Base-by-base conservation (phyloP, 2,888 invertebrate species). In the Acrobeloides nanus region DNA sequence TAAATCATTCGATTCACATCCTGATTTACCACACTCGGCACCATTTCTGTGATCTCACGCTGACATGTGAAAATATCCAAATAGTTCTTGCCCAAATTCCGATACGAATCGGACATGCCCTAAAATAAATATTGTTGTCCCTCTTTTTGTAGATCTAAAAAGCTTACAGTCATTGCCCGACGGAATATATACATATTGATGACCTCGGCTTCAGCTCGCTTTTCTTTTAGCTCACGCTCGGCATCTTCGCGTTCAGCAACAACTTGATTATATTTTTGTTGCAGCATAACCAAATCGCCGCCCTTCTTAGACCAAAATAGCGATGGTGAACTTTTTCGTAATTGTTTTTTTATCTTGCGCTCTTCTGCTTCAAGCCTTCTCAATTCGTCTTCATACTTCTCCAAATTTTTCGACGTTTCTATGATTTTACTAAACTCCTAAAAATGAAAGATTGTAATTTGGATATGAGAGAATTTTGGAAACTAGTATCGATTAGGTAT, bases 161-260 rank as follows among this genome's bases (percentile, higher is more conserved):
- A 2, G 12, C 46, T 25, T 18, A 54, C 55, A 58, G 45, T 46
- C 59, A 61, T 62, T 18, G 57, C 59, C 23, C 44, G 32, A 12
- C 59, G 43, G 21, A 62, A 61, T 12, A 41, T 50, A 31, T 58
- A 55, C 59, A 59, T 59, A 35, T 59, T 59, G 43, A 58, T 44
- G 20, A 59, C 59, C 34, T 59, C 59, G 31, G 43, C 38, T 26
- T 59, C 61, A 5, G 35, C 35, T 2, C 47, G 46, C 20, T 54
- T 46, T 23, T 49, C 51, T 6, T 37, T 23, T 38, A 59, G 31
- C 25, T 38, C 18, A 4, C 49, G 27, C 29, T 52, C 49, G 1
- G 48, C 59, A 3, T 42, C 7, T 35, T 57, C 59, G 10, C 29
- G 37, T 15, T 59, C 55, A 20, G 15, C 31, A 7, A 24, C 20